A percentile compares a stretch with the other conserved stretches of the same genome.
phyloP scores from a whole-genome alignment of 2,888 invertebrate species.

The Hirtodrosophila confusa region DNA sequence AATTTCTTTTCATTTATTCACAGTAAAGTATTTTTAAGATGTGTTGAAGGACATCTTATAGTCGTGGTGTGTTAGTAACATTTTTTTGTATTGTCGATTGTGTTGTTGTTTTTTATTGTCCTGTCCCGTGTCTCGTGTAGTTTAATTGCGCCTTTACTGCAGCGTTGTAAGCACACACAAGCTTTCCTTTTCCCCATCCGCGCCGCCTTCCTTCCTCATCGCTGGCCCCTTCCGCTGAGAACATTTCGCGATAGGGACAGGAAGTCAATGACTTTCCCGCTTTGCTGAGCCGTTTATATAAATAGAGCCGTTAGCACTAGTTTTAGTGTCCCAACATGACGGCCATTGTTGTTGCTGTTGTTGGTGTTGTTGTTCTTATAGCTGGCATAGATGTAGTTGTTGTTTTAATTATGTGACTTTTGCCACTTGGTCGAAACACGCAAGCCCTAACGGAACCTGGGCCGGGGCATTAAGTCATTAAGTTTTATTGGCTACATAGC shows the following conservation, averaged over 20 bases:
- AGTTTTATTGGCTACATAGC: conserved; percentile 69
- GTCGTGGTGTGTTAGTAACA: background rate
- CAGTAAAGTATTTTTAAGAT: no score
- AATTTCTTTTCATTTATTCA: no score
- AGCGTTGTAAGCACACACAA: conserved; percentile 49
- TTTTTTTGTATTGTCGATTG: conserved; percentile 34
- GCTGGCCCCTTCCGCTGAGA: conserved; percentile 12
- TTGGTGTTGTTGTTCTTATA: conserved; percentile 28
- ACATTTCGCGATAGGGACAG: conserved; percentile 46
- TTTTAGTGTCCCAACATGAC: conserved; percentile 56
- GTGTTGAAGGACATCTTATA: conserved; percentile 16
- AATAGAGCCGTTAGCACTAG: conserved; percentile 74
- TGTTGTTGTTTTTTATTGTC: conserved; percentile 57
- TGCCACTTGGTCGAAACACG: conserved; percentile 64
- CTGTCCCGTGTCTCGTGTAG: conserved; percentile 66
- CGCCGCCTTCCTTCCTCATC: no score
- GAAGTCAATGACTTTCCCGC: conserved; percentile 74
- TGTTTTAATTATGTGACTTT: conserved; percentile 74
- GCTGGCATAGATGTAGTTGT: conserved; percentile 27
- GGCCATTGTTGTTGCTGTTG: conserved; percentile 33
- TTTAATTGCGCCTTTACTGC: conserved; percentile 71
- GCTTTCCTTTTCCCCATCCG: conserved; percentile 1
- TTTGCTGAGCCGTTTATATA: conserved; percentile 64
- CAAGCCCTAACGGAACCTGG: conserved; percentile 46
- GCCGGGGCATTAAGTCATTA: conserved; percentile 74